These are phyloP conservation scores for Rhyacophila evoluta DNA, from an alignment of 2,888 invertebrate species.

Conservation along the genomic window DNA sequence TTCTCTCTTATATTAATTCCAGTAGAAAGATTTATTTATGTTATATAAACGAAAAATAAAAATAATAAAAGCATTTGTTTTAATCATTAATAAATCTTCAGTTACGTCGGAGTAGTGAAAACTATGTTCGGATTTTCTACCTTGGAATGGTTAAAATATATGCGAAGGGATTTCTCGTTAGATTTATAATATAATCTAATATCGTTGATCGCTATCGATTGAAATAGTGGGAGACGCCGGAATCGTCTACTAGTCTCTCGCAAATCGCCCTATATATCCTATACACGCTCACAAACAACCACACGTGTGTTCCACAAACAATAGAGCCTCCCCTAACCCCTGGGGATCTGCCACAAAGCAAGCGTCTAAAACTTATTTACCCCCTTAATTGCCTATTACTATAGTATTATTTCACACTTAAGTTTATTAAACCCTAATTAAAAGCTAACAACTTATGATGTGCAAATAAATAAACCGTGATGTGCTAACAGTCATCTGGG, in stretches of 20 bases:
- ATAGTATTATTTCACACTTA: slow-evolving; percentile 52
- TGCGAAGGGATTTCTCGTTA: background rate
- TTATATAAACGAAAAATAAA: too few species aligned
- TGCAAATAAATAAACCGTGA: slow-evolving; percentile 8
- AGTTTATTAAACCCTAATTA: slow-evolving; percentile 53
- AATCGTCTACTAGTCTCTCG: background rate
- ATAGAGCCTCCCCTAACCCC: background rate
- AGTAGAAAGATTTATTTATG: too few species aligned
- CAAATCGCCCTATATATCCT: background rate
- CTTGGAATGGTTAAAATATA: too few species aligned
- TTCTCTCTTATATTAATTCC: too few species aligned
- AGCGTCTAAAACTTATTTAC: slow-evolving; percentile 47
- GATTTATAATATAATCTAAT: background rate
- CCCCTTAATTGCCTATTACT: slow-evolving; percentile 54
- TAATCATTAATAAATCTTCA: too few species aligned
- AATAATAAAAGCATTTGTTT: too few species aligned
- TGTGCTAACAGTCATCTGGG: slow-evolving; percentile 12
- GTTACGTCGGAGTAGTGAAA: too few species aligned
- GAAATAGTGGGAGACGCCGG: background rate
- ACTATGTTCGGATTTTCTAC: too few species aligned
- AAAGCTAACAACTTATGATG: slow-evolving; percentile 47
- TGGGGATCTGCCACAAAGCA: slow-evolving; percentile 28
- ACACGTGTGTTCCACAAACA: slow-evolving; percentile 28
- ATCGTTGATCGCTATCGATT: background rate
- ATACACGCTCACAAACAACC: background rate